phyloP scores from a whole-genome alignment of 2,797 vertebrate genomes.

The Enteromius anoplus region DNA sequence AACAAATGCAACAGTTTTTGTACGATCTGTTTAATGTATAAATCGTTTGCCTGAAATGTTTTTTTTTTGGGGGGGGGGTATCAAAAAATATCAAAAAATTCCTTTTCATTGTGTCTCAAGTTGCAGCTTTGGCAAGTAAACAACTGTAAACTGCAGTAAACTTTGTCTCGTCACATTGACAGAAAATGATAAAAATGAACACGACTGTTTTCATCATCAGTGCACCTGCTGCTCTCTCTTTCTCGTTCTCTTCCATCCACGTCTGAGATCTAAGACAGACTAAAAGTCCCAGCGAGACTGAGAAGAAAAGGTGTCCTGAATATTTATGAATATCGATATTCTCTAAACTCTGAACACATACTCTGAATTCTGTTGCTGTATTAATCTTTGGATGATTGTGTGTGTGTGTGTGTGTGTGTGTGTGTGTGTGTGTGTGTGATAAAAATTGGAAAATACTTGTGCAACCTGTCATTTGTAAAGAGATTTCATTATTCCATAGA shows the following conservation, averaged over 20 bases:
- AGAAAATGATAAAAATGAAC: conserved; percentile 29
- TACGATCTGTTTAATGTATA: neutral
- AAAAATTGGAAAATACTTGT: neutral
- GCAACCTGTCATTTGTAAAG: neutral
- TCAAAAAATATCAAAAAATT: conserved; percentile 6
- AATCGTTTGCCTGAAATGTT: neutral
- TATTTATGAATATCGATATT: conserved; percentile 43
- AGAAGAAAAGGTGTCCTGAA: conserved; percentile 27
- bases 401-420: neutral
- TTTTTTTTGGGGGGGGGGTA: neutral
- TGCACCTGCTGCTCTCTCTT: neutral
- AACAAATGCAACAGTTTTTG: neutral
- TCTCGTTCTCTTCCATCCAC: conserved; percentile 1
- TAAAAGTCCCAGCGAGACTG: conserved; percentile 10
- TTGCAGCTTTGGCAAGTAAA: neutral
- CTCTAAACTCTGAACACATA: conserved; percentile 8
- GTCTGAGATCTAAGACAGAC: conserved; percentile 20
- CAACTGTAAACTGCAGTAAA: conserved; percentile 12
- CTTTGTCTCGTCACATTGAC: conserved; percentile 15
- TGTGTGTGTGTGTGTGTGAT: neutral
- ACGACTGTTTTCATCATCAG: conserved; percentile 1
- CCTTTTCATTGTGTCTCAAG: conserved; percentile 11
- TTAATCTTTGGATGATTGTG: neutral
- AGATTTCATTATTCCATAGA: neutral
- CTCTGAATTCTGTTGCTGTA: neutral